phyloP scores from a whole-genome alignment of 1,140 invertebrate genomes.

The Pachyrhynchus sulphureomaculatus region DNA sequence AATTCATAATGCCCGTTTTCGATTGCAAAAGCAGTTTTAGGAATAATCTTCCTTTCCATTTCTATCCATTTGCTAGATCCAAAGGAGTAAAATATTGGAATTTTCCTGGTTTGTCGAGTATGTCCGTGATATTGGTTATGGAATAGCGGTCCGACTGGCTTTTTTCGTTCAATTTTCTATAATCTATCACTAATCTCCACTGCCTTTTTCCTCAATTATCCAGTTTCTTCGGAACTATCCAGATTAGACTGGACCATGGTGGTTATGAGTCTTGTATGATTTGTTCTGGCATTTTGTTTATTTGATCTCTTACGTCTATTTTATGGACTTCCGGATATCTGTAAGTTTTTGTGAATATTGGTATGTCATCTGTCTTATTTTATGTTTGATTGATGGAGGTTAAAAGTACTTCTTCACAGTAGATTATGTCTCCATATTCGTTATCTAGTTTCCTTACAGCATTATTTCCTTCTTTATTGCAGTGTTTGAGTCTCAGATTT shows the following conservation, averaged over 20 bases:
- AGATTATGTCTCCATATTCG: no score
- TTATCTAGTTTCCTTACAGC: no score
- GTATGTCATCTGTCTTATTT: constrained; percentile 37
- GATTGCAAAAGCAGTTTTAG: constrained; percentile 23
- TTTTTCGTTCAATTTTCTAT: no score
- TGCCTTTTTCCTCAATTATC: constrained; percentile 40
- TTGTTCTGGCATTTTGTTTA: constrained; percentile 49
- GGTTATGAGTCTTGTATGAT: constrained; percentile 47
- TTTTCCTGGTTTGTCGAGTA: no score
- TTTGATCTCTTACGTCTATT: constrained; percentile 49
- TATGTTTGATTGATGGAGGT: constrained; percentile 35
- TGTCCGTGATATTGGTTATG: no score
- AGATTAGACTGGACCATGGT: constrained; percentile 41
- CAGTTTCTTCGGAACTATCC: constrained; percentile 39
- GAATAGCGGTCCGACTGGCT: constrained; percentile 1
- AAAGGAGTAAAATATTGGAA: no score
- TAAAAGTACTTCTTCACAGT: no score
- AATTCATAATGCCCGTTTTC: constrained; percentile 35
- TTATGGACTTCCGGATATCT: constrained; percentile 47
- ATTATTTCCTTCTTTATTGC: no score
- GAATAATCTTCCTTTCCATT: no score
- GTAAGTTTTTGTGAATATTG: constrained; percentile 44
- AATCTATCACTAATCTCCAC: no score
- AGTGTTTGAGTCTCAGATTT: no score
- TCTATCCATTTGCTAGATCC: no score